Conservation (phyloP, 2,888 invertebrate species). For the Tholera decimalis region DNA sequence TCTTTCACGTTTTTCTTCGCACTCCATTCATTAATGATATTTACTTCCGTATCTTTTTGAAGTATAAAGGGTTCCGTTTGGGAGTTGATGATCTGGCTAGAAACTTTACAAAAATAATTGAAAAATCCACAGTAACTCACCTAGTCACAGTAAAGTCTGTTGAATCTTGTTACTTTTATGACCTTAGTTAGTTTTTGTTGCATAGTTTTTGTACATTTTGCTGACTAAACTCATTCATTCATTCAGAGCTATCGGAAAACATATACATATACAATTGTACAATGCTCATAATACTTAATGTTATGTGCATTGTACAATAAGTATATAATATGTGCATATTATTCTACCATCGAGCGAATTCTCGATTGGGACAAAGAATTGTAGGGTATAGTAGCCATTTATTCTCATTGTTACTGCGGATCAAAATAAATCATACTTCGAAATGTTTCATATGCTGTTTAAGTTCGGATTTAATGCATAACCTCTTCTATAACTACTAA, state of each 20-base stretch:
- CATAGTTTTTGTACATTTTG: neutral
- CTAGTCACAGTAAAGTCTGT: neutral
- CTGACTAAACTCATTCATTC: neutral
- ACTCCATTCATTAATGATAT: neutral
- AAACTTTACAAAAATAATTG: neutral
- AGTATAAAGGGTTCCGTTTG: neutral
- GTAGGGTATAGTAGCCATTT: too few relatives aligned
- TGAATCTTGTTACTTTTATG: neutral
- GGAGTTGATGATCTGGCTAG: neutral
- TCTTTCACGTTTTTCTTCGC: neutral
- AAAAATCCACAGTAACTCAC: neutral
- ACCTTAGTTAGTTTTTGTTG: neutral
- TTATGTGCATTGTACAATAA: neutral
- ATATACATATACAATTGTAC: too few relatives aligned
- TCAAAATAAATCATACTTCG: too few relatives aligned
- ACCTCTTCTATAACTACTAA: too few relatives aligned
- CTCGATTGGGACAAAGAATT: too few relatives aligned
- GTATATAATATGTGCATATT: neutral
- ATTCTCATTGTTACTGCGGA: too few relatives aligned
- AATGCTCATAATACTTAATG: neutral
- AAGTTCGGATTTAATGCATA: too few relatives aligned
- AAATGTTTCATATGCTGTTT: too few relatives aligned
- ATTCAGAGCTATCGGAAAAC: neutral
- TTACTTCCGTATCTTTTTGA: neutral
- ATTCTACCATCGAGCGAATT: neutral